Evolutionary conservation across 2,888 invertebrate genomes (phyloP).

Genomic region (Leptothorax acervorum): DNA sequence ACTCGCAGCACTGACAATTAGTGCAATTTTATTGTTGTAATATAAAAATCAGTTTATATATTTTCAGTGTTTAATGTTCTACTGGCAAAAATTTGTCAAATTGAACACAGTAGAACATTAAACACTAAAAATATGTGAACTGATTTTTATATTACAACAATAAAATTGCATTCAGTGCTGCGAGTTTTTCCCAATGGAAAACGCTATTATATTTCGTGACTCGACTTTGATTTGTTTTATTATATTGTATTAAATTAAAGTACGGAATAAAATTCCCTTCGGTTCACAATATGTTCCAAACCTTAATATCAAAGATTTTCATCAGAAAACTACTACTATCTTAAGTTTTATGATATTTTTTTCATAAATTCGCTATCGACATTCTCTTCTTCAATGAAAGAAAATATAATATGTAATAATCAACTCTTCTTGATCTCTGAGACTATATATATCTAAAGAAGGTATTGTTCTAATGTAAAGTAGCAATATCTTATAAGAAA

Average conservation of each 20-base stretch:
- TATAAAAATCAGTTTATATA: too few relatives aligned
- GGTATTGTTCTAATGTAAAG: not conserved
- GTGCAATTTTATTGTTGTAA: too few relatives aligned
- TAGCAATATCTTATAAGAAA: not conserved
- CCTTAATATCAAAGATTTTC: not conserved
- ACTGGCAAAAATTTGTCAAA: too few relatives aligned
- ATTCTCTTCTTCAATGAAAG: not conserved
- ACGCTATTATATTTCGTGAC: conserved; percentile 25
- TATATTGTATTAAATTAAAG: conserved; percentile 12
- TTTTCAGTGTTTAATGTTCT: too few relatives aligned
- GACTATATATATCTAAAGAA: not conserved
- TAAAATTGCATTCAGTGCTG: too few relatives aligned
- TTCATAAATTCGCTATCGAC: not conserved
- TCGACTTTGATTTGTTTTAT: not conserved
- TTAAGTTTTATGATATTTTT: not conserved
- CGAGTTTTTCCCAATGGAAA: too few relatives aligned
- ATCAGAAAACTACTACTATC: not conserved
- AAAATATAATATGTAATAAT: not conserved
- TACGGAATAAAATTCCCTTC: not conserved
- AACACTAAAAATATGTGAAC: too few relatives aligned
- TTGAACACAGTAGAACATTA: too few relatives aligned
- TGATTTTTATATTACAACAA: too few relatives aligned
- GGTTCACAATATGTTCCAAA: not conserved
- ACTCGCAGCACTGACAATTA: too few relatives aligned
- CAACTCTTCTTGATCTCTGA: not conserved